A percentile compares a stretch with the other conserved stretches of the same genome.
These are phyloP conservation scores for Lucinisca nassula DNA, from an alignment of 2,888 invertebrate species.

Conservation along the genomic window DNA sequence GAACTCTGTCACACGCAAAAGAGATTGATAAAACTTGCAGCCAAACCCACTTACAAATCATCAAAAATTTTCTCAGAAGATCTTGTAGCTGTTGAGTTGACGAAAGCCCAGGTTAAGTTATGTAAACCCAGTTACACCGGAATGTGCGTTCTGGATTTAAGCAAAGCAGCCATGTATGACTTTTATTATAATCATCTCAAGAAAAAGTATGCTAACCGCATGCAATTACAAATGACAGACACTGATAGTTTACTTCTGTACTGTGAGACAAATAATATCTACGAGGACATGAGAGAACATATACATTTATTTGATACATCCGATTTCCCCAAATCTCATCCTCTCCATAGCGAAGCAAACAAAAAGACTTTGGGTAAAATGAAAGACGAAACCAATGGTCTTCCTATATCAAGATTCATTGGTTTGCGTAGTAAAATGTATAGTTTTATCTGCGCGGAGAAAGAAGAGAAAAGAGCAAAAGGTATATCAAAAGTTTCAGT, in stretches of 20 bases:
- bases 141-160: neutral
- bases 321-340: constrained; percentile 78
- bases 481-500: too few relatives aligned
- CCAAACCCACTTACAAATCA: constrained; percentile 61
- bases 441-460: neutral
- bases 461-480: constrained; percentile 49
- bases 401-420: neutral
- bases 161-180: neutral
- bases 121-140: constrained; percentile 87
- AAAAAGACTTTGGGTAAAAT: neutral
- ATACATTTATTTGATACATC: constrained; percentile 14
- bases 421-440: neutral
- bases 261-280: neutral
- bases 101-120: constrained; percentile 56
- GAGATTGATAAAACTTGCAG: neutral
- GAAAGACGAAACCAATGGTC: neutral
- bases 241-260: neutral
- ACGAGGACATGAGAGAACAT: neutral
- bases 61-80: constrained; percentile 86
- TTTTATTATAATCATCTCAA: too few relatives aligned
- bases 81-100: constrained; percentile 84
- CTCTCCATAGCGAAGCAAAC: constrained; percentile 47
- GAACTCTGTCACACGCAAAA: neutral
- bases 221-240: neutral
- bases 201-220: neutral